Evolutionary conservation across 2,113 vertebrate species (phyloP).

Genomic region (Myotis lucifugus): DNA sequence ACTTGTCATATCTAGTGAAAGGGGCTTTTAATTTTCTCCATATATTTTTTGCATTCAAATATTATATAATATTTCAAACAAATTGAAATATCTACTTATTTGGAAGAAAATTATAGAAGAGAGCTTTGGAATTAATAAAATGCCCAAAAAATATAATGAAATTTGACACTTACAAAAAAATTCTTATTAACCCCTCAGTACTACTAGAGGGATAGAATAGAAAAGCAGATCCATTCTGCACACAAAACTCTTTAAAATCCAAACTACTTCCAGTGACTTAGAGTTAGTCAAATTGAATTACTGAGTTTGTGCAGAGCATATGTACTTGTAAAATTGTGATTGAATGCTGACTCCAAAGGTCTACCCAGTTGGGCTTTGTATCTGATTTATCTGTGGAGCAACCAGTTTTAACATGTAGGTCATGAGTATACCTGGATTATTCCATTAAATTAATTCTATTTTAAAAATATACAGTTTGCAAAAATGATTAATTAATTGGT

Average conservation of each 20-base stretch:
- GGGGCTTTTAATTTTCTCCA: conserved; percentile 59
- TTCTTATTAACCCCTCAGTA: background rate
- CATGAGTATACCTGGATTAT: conserved; percentile 82
- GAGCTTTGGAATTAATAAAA: conserved; percentile 53
- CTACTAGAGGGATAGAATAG: background rate
- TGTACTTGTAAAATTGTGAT: conserved; percentile 77
- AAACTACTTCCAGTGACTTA: conserved; percentile 62
- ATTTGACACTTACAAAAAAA: conserved; percentile 22
- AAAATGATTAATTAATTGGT: conserved; percentile 85
- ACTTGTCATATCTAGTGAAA: conserved; percentile 64
- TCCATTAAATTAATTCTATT: conserved; percentile 86
- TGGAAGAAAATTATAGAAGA: conserved; percentile 24
- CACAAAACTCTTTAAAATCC: conserved; percentile 68
- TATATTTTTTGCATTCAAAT: conserved; percentile 69
- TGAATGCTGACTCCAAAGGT: conserved; percentile 80
- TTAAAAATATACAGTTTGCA: conserved; percentile 84
- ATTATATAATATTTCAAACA: conserved; percentile 66
- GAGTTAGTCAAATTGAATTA: conserved; percentile 77
- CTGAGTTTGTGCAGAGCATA: conserved; percentile 75
- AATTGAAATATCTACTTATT: conserved; percentile 55
- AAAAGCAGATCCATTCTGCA: conserved; percentile 21
- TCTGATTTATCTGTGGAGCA: conserved; percentile 79
- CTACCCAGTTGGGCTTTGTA: conserved; percentile 81
- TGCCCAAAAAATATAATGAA: conserved; percentile 34
- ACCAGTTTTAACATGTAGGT: conserved; percentile 82